Conservation (phyloP, 64 coral and sea anemone genomes). For the Stichodactyla mertensii region DNA sequence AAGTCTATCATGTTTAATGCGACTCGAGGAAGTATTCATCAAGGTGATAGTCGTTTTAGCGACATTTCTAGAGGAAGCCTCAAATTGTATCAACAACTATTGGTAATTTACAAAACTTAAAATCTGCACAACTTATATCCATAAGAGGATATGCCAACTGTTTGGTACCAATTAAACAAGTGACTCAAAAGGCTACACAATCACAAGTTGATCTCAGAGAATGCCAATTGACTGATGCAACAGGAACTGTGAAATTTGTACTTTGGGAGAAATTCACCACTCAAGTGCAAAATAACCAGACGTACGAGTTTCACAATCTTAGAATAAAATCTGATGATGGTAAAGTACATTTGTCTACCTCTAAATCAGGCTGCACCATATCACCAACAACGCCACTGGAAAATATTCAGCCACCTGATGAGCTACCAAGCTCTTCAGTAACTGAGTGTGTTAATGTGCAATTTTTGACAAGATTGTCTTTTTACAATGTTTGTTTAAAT, state of each 20-base stretch:
- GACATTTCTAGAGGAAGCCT: too few species aligned
- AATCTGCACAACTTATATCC: too few species aligned
- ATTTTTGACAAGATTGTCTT: not conserved
- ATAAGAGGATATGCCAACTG: not conserved
- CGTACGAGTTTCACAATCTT: slow-evolving; percentile 27
- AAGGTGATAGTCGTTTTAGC: too few species aligned
- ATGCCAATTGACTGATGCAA: slow-evolving; percentile 12
- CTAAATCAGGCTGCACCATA: slow-evolving; percentile 26
- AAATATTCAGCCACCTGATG: slow-evolving; percentile 10
- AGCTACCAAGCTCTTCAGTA: slow-evolving; percentile 6
- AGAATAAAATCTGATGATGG: slow-evolving; percentile 4
- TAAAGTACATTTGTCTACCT: not conserved
- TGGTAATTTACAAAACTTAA: too few species aligned
- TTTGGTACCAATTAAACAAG: not conserved
- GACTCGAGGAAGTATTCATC: too few species aligned
- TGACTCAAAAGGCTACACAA: not conserved
- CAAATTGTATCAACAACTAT: too few species aligned
- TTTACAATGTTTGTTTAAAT: not conserved
- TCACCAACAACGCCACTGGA: slow-evolving; percentile 2
- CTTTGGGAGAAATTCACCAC: slow-evolving; percentile 20
- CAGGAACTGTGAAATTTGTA: slow-evolving; percentile 22
- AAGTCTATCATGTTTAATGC: too few species aligned
- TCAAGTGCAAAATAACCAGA: slow-evolving; percentile 16
- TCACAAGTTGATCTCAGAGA: slow-evolving; percentile 1
- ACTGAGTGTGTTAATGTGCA: slow-evolving; percentile 8